Evolutionary conservation across 1,140 invertebrate genomes (phyloP), one percentile per base, ranked within the genome.

Genomic region (Mylabris phalerata): DNA sequence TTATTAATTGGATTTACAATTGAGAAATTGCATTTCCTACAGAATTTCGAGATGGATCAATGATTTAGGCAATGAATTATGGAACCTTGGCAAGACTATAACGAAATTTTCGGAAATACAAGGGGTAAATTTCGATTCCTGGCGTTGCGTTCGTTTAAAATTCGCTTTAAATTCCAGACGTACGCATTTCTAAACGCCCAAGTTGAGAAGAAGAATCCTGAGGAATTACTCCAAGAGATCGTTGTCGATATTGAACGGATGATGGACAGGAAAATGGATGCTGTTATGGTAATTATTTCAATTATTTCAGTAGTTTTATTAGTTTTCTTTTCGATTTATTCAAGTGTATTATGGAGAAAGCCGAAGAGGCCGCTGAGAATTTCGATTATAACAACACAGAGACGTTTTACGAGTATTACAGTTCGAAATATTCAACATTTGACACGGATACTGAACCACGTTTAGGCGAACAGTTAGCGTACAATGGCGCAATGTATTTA

Each of bases 191-290:
- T 84, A 68, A 88, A 89, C 74, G 85, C 85, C 0, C 79, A 81
- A 62, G 86, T 92, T 11, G 82, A 83, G 67, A 76, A 82, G 42
- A 89, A 90, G 70, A 84, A 90, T 74, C 87, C 88, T 13, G 80
- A 82, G 47, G 79, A 82, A 59, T 79, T 93, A 58, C 80, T 93
- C 52, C 79, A 81, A 48, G 83, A 84, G 27, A 89, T 91, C 43
- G 81, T 86, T 24, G 79, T 82, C 43, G 89, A 86, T 59, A 84
- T 92, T 40, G 82, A 84, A 47, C 81, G 81, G 10, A 89, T 92
- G 87, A 76, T 92, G 48, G 81, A 85, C 41, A 79, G 86, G 50
- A 93, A 92, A 81, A 89, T 90, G 77, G 87, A 91, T 61, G 89
- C 90, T 24, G 84, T 92, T 44, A 82, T 79, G 71, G 84, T 86